These are phyloP conservation scores for Drosophila nikananu DNA, from an alignment of 1,140 invertebrate species.

Conservation along the genomic window DNA sequence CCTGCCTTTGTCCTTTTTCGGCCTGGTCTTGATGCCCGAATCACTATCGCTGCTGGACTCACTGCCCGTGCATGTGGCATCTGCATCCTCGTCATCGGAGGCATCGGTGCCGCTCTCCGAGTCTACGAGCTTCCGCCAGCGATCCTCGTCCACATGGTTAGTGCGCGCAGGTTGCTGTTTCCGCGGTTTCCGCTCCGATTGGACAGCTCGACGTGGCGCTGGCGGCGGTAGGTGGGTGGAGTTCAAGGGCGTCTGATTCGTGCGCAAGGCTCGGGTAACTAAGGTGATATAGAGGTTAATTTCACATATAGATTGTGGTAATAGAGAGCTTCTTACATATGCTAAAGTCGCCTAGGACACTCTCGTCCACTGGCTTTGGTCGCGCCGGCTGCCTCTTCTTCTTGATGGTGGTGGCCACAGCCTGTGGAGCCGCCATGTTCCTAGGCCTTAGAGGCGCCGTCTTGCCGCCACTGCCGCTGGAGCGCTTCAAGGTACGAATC, in stretches of 20 bases:
- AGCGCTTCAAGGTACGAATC: constrained; percentile 62
- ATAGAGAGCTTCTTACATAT: constrained; percentile 52
- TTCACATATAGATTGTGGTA: not conserved
- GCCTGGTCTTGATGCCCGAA: not conserved
- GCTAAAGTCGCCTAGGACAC: constrained; percentile 69
- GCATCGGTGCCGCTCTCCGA: constrained; percentile 64
- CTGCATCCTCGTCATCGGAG: constrained; percentile 64
- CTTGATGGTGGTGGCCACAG: constrained; percentile 10
- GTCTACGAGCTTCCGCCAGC: constrained; percentile 70
- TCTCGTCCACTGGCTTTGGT: constrained; percentile 44
- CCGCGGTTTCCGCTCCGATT: constrained; percentile 24
- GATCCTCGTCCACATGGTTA: constrained; percentile 49
- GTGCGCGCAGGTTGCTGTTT: constrained; percentile 14
- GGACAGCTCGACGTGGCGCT: not conserved
- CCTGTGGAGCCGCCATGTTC: constrained; percentile 12
- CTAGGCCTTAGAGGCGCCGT: constrained; percentile 14
- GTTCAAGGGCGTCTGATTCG: constrained; percentile 59
- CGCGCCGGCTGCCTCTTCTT: constrained; percentile 6
- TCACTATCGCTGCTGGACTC: constrained; percentile 10
- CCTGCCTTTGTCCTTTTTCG: not conserved
- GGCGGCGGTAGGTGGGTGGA: constrained; percentile 58
- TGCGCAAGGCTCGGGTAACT: constrained; percentile 64
- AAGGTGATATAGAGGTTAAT: not conserved
- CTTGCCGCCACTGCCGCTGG: constrained; percentile 56
- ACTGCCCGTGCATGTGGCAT: constrained; percentile 34